phyloP scores from a whole-genome alignment of 2,797 vertebrate species.

The Avahi laniger region DNA sequence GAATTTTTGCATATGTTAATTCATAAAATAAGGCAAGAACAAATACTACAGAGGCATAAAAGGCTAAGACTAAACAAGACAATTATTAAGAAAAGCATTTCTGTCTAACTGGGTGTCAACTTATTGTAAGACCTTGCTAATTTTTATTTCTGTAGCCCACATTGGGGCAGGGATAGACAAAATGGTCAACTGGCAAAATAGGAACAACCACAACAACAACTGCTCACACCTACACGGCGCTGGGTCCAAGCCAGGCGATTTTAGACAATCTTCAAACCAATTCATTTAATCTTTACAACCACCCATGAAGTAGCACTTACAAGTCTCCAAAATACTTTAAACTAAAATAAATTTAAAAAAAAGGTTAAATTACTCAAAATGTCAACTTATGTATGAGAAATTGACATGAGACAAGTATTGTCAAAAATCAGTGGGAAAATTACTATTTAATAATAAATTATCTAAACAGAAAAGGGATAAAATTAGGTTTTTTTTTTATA shows the following conservation, averaged over 20 bases:
- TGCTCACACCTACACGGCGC: rapidly evolving
- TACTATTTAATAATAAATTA: background rate
- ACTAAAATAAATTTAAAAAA: background rate
- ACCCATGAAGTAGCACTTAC: no score
- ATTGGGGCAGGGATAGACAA: rapidly evolving
- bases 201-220: rapidly evolving
- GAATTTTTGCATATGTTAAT: no score
- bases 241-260: background rate
- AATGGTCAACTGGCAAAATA: no score
- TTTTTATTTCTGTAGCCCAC: background rate
- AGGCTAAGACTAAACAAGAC: background rate
- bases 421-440: background rate
- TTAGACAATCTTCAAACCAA: no score
- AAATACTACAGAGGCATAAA: rapidly evolving
- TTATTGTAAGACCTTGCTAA: background rate
- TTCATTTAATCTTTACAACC: background rate
- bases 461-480: background rate
- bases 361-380: background rate
- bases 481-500: background rate
- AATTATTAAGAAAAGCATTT: background rate
- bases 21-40: background rate
- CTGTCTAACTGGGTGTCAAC: background rate
- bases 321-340: background rate
- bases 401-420: background rate
- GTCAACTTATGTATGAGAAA: background rate